Percentiles rank a stretch among this genome's conserved stretches.
Evolutionary conservation across 2,797 vertebrate genomes (phyloP).

Genomic region (Enteromius treurensis): DNA sequence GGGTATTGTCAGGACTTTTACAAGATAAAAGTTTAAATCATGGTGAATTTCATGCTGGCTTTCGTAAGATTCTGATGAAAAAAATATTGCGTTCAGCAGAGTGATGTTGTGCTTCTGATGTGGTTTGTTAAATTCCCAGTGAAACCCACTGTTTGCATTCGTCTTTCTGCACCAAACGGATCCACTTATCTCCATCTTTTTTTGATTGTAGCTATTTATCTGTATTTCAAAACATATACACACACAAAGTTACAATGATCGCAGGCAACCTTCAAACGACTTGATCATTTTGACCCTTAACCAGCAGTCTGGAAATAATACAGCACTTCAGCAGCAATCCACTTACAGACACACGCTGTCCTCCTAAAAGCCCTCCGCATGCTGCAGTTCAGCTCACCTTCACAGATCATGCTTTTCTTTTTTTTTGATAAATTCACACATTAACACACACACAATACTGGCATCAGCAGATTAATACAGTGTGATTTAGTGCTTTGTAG

Average conservation of each 20-base stretch:
- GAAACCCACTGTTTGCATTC: slow-evolving; percentile 10
- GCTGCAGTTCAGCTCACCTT: background rate
- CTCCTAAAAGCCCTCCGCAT: background rate
- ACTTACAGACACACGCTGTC: background rate
- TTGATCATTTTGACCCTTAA: slow-evolving; percentile 34
- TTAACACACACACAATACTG: background rate
- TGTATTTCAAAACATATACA: slow-evolving; percentile 8
- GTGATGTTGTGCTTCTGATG: slow-evolving; percentile 36
- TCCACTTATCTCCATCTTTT: slow-evolving; percentile 33
- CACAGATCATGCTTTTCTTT: background rate
- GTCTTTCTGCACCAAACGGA: slow-evolving; percentile 11
- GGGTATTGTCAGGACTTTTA: slow-evolving; percentile 11
- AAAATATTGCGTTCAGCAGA: background rate
- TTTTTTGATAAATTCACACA: background rate
- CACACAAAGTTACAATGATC: slow-evolving; percentile 4
- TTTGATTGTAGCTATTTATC: slow-evolving; percentile 29
- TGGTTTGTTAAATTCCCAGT: slow-evolving; percentile 34
- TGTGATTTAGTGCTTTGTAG: too few relatives aligned
- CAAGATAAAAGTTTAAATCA: slow-evolving; percentile 16
- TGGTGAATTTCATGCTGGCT: slow-evolving; percentile 20
- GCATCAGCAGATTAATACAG: too few relatives aligned
- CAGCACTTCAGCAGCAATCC: slow-evolving; percentile 9
- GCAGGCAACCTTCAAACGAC: background rate
- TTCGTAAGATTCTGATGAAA: slow-evolving; percentile 29
- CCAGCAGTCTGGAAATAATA: slow-evolving; percentile 32